Evolutionary conservation across 2,888 invertebrate species (phyloP).

Genomic region (Leptopilina myrica): DNA sequence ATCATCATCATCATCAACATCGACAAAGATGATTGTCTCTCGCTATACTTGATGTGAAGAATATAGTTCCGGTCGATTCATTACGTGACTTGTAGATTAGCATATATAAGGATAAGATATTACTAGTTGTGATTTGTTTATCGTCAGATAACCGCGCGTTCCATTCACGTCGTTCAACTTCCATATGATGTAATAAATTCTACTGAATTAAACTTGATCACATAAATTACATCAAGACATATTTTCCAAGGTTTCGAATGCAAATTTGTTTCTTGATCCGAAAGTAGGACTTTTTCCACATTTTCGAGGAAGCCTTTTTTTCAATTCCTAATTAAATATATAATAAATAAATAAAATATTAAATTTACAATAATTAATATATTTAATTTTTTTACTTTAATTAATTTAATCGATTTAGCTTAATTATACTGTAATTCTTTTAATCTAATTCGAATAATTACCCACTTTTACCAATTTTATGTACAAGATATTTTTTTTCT

Average conservation of each 20-base stretch:
- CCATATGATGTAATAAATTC: constrained; percentile 16
- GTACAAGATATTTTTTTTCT: too few relatives aligned
- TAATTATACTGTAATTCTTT: too few relatives aligned
- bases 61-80: constrained; percentile 30
- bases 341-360: too few relatives aligned
- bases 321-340: too few relatives aligned
- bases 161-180: constrained; percentile 13
- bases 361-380: too few relatives aligned
- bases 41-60: background rate
- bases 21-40: constrained; percentile 22
- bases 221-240: background rate
- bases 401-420: too few relatives aligned
- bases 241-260: constrained; percentile 6
- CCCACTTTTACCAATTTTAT: too few relatives aligned
- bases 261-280: background rate
- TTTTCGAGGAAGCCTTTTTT: background rate
- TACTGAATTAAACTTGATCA: constrained; percentile 7
- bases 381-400: too few relatives aligned
- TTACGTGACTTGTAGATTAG: constrained; percentile 23
- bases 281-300: background rate
- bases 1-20: background rate
- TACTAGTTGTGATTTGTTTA: constrained; percentile 30
- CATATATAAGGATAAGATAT: constrained; percentile 33
- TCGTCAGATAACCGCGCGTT: constrained; percentile 15
- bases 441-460: too few relatives aligned